Evolutionary conservation across 2,797 vertebrate species (phyloP).

Genomic region (Sebastiscus tertius): DNA sequence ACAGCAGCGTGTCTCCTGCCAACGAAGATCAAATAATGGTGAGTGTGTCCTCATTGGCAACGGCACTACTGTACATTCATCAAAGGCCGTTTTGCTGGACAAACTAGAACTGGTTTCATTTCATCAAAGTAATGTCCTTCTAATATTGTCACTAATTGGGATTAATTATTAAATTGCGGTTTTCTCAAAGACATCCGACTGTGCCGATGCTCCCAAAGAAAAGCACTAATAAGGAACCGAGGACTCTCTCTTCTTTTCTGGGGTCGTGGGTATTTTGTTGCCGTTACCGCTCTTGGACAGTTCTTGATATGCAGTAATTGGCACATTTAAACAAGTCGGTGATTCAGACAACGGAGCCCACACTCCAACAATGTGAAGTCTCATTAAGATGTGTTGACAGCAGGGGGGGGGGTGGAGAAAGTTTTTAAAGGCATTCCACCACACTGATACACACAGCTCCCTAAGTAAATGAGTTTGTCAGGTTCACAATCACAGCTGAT

Average conservation of each 20-base stretch:
- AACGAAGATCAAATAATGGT: conserved; percentile 97
- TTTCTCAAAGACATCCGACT: background rate
- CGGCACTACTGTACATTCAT: background rate
- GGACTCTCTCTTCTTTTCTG: background rate
- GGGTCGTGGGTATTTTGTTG: background rate
- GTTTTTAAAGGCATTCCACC: background rate
- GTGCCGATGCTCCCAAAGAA: background rate
- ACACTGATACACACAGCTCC: background rate
- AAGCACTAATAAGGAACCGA: background rate
- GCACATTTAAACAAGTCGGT: background rate
- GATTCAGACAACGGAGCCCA: background rate
- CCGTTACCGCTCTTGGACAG: background rate
- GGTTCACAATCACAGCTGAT: background rate
- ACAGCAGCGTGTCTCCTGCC: conserved; percentile 95
- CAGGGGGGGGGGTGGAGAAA: background rate
- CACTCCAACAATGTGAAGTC: background rate
- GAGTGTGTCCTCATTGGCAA: conserved; percentile 80
- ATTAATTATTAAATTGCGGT: conserved; percentile 8
- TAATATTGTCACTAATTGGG: background rate
- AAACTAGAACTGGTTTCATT: background rate
- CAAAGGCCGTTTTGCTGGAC: conserved; percentile 6
- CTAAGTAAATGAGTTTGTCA: background rate
- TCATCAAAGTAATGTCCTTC: background rate
- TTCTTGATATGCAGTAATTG: conserved; percentile 3
- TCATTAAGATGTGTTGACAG: conserved; percentile 1